Base-by-base conservation (phyloP, 2,888 invertebrate species). In the Xiphydria camelus region DNA sequence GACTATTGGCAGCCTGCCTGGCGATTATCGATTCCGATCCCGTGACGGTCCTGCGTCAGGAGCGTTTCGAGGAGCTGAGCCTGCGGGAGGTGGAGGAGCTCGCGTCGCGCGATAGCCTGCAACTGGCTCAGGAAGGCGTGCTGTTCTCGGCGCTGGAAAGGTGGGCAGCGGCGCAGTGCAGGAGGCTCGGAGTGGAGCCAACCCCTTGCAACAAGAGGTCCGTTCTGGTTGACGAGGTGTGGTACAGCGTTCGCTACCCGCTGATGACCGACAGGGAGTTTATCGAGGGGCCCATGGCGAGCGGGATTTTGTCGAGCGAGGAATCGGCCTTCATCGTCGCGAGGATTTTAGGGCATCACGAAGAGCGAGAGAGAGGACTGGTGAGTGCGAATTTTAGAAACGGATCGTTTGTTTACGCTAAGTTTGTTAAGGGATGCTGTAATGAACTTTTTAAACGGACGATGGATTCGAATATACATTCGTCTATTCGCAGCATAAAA, bases 1-100 rank as follows among this genome's bases (percentile, higher is more conserved):
- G 81, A 32, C 78, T 91, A 14, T 80, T 87, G 2, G 80, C 82
- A 62, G 85, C 85, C 58, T 88, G 89, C 53, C 78, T 88, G 36
- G 74, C 82, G 14, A 82, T 81, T 48, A 81, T 87, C 42, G 85
- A 86, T 64, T 73, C 76, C 9, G 68, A 82, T 50, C 82, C 83
- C 0, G 80, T 79, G 35, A 73, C 70, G 25, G 77, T 86, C 7
- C 70, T 87, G 5, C 68, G 66, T 14, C 81, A 82, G 38, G 80
- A 81, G 55, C 77, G 78, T 26, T 78, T 86, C 26, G 78, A 82
- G 49, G 85, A 88, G 45, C 76, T 91, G 21, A 80, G 82, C 9
- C 82, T 82, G 47, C 80, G 80, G 25, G 87, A 87, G 55, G 76
- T 91, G 19, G 76, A 81, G 3, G 78, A 82, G 22, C 83, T 91